Base-by-base conservation (phyloP, 2,113 vertebrate genomes). In the Melanostigma gelatinosum region DNA sequence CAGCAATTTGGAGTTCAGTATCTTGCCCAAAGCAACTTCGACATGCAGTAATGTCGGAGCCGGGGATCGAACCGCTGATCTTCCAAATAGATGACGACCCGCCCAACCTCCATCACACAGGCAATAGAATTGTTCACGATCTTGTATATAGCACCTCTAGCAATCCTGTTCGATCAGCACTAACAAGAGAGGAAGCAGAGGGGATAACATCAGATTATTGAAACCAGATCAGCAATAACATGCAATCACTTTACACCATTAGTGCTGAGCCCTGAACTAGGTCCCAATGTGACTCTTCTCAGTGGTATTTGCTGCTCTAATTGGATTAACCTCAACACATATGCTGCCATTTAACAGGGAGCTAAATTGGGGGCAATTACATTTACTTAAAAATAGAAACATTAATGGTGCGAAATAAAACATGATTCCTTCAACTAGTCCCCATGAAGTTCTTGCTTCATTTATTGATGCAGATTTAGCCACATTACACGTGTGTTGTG, bases 401-500 rank as follows among this genome's bases (percentile, higher is more conserved):
- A 75, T 69, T 83, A 29, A 52, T 8, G 8, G 50, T 22, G 50
- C 82, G 82, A 77, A 88, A 79, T 72, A 52, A 52, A 52, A 52
- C 50, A 20, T 22, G 50, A n/a, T 72, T 64, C 50, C 42, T 90
- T 79, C 85, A 83, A 85, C 73, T 69, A 76, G 76, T 80, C 46
- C 40, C 71, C 67, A 63, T 83, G 61, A 85, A 79, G 71, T 86
- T 87, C 68, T 85, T 83, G 67, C 80, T 86, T 80, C 34, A 63
- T 87, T 90, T 85, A 88, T 66, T 78, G 75, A 81, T 79, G 77
- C 62, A 50, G 72, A 57, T 85, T 91, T 75, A 81, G 76, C 67
- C 72, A 75, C 78, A 74, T 76, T 74, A 78, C 72, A 66, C 50
- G 11, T 70, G 50, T 62, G 40, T n/a, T 77, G 76, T n/a, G 55